phyloP scores from a whole-genome alignment of 2,888 invertebrate species.

The Cylindroiulus punctatus region DNA sequence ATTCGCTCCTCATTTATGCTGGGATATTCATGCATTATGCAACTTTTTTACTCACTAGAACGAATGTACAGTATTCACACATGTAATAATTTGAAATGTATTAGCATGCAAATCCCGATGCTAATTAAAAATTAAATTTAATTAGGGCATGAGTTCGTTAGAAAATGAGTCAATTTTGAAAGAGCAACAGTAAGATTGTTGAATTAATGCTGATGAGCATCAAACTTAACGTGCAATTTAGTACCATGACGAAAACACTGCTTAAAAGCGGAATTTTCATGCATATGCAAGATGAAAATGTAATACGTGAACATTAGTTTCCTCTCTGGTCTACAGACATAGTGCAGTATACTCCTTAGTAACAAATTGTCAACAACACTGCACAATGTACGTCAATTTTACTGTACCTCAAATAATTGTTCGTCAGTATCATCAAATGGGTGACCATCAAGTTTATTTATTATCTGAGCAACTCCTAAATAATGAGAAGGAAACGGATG shows the following conservation, averaged over 20 bases:
- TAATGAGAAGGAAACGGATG: background rate
- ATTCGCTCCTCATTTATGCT: background rate
- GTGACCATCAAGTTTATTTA: constrained; percentile 68
- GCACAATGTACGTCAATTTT: too few species aligned
- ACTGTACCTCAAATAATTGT: constrained; percentile 69
- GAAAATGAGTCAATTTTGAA: background rate
- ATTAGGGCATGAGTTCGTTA: background rate
- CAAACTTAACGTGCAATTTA: background rate
- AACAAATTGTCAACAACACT: too few species aligned
- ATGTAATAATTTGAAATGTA: constrained; percentile 15
- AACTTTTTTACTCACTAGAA: background rate
- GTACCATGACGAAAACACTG: background rate
- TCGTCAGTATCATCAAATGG: constrained; percentile 71
- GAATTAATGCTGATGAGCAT: background rate
- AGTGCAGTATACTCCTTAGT: too few species aligned
- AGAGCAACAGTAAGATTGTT: background rate
- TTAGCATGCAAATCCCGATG: background rate
- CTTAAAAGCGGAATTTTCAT: background rate
- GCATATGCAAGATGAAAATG: background rate
- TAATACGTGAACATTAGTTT: too few species aligned
- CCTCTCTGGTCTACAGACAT: too few species aligned
- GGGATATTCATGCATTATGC: background rate
- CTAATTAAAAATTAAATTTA: constrained; percentile 5
- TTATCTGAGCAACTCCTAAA: constrained; percentile 69
- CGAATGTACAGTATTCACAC: background rate